Base-by-base conservation (phyloP, 30 jellyfish, hydroid and myxozoan genomes). In the Clytia hemisphaerica region DNA sequence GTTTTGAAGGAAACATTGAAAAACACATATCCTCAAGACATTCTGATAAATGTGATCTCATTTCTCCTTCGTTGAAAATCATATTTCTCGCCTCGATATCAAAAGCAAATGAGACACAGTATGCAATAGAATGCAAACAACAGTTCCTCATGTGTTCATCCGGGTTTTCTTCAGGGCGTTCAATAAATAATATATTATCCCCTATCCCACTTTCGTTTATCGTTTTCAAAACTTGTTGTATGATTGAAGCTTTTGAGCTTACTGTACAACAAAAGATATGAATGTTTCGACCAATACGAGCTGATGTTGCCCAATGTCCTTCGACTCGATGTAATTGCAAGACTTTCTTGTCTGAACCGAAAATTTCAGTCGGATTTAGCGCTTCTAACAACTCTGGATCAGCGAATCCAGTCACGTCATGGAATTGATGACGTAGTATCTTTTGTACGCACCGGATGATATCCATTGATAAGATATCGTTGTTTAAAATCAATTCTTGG, bases 221-320 rank as follows among this genome's bases (percentile, higher is more conserved):
- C 58, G 49, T 48, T 6, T 14, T 12, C n/a, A 69, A 22, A 29
- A 40, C 12, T 18, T 69, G 81, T 50, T 69, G 49, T 28, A 44
- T 46, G 27, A 69, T n/a, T 34, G 29, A 29, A 49, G 74, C 25
- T 69, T 69, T 69, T 29, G 59, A 48, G 53, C 76, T 33, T 28
- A 33, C 34, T 16, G 78, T 50, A 30, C 81, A 69, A 32, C 75
- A 69, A 51, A 69, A 69, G 12, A 46, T 49, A 48, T 45, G 49
- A 16, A 69, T 18, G 15, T 45, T 50, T 22, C 49, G 71, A 24
- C 57, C 76, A 2, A 69, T 9, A 21, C 49, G 46, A 16, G 71
- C 81, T 10, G 81, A 44, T 2, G 81, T 55, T 21, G 75, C 32
- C 81, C 81, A 69, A 69, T 69, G 81, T 49, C 76, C 76, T 15